Percentiles rank a stretch among this genome's conserved stretches.
Conservation (phyloP, 2,113 vertebrate species). For the Nettapus auritus region DNA sequence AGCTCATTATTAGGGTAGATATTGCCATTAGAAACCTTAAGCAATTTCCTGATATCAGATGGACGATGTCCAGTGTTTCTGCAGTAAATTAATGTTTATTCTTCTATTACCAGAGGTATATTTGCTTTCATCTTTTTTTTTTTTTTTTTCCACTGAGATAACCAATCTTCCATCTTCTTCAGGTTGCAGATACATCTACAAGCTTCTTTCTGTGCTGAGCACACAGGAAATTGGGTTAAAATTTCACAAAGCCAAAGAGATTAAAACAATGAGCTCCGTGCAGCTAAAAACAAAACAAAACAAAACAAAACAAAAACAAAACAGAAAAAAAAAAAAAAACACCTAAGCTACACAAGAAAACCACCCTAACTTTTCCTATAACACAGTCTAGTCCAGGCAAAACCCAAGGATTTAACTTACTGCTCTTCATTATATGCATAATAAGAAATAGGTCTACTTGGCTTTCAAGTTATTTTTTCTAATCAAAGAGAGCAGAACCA, state of each 20-base stretch:
- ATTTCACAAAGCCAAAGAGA: neutral
- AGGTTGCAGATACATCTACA: neutral
- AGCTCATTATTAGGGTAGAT: neutral
- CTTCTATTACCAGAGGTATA: neutral
- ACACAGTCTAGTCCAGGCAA: neutral
- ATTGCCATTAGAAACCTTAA: neutral
- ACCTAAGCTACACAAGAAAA: neutral
- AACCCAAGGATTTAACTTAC: neutral
- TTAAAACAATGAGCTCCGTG: neutral
- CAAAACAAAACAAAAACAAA: no score
- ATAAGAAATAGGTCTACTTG: neutral
- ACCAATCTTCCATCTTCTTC: neutral
- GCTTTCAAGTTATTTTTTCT: neutral
- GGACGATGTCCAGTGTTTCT: neutral
- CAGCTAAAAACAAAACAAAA: neutral
- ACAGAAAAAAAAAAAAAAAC: no score
- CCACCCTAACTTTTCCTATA: neutral
- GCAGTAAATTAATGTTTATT: neutral
- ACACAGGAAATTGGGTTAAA: neutral
- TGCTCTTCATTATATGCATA: neutral
- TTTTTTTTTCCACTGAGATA: neutral
- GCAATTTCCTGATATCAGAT: neutral
- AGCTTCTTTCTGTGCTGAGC: neutral
- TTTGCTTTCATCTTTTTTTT: constrained; percentile 5
- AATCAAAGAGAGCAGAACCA: neutral